phyloP scores from a whole-genome alignment of 1,140 invertebrate species.

The Trachymyrmex cornetzi region DNA sequence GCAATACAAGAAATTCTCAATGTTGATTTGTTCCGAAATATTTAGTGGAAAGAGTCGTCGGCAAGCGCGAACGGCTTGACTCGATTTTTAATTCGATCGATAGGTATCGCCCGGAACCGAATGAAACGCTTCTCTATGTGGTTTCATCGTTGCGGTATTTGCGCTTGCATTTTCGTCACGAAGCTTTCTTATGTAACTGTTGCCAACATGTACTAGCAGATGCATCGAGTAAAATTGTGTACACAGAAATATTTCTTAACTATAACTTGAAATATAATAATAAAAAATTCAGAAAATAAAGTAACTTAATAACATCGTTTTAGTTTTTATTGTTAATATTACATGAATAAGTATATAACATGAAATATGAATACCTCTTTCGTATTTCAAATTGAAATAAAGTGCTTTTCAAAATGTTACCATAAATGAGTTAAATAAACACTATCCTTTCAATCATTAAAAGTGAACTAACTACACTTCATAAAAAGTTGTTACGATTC shows the following conservation, averaged over 20 bases:
- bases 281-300: slow-evolving; percentile 27
- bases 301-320: not conserved
- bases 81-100: slow-evolving; percentile 62
- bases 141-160: slow-evolving; percentile 33
- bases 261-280: not conserved
- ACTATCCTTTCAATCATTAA: no score
- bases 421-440: no score
- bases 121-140: slow-evolving; percentile 46
- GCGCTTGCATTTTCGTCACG: slow-evolving; percentile 40
- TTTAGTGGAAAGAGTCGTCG: not conserved
- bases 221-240: not conserved
- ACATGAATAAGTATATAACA: not conserved
- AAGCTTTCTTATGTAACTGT: slow-evolving; percentile 36
- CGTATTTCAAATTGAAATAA: no score
- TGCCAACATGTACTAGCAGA: not conserved
- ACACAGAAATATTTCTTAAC: not conserved
- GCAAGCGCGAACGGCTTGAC: not conserved
- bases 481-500: no score
- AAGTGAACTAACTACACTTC: no score
- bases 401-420: no score
- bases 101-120: slow-evolving; percentile 43
- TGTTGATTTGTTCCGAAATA: slow-evolving; percentile 22
- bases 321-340: not conserved
- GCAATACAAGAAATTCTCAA: not conserved
- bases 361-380: not conserved